Percentiles rank a stretch among this genome's conserved stretches.
phyloP scores from a whole-genome alignment of 2,888 invertebrate genomes.

The Neoascia interrupta region DNA sequence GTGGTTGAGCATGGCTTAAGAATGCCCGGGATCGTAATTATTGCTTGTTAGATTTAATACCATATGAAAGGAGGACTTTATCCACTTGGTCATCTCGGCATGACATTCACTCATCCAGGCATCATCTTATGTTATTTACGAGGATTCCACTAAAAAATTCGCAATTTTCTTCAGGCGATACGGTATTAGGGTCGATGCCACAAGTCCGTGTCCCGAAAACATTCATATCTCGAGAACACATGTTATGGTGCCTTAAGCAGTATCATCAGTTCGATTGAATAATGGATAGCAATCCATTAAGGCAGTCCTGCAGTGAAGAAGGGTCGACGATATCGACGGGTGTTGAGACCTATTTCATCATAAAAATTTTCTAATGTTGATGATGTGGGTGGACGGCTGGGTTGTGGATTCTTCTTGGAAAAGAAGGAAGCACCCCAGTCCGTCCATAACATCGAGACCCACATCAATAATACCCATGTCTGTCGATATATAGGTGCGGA shows the following conservation, averaged over 20 bases:
- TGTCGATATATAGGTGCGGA: background rate
- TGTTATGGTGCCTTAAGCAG: slow-evolving; percentile 26
- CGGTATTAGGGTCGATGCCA: too few relatives aligned
- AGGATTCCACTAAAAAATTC: too few relatives aligned
- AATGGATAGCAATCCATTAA: slow-evolving; percentile 44
- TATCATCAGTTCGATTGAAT: slow-evolving; percentile 31
- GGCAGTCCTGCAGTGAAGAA: background rate
- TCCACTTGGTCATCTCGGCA: too few relatives aligned
- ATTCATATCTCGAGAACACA: slow-evolving; percentile 7
- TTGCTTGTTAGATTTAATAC: too few relatives aligned
- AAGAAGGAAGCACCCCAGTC: too few relatives aligned
- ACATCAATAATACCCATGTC: background rate
- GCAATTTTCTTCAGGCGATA: slow-evolving; percentile 5
- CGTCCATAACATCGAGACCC: slow-evolving; percentile 4
- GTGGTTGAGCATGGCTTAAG: too few relatives aligned
- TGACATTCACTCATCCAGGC: background rate
- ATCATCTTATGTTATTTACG: too few relatives aligned
- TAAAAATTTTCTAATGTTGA: slow-evolving; percentile 19
- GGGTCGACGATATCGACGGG: background rate
- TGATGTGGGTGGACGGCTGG: background rate
- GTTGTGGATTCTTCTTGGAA: slow-evolving; percentile 1
- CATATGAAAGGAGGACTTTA: too few relatives aligned
- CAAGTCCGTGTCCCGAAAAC: too few relatives aligned
- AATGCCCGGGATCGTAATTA: too few relatives aligned
- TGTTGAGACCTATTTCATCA: slow-evolving; percentile 19